Evolutionary conservation across 2,113 vertebrate genomes (phyloP).

Genomic region (Micromys minutus): DNA sequence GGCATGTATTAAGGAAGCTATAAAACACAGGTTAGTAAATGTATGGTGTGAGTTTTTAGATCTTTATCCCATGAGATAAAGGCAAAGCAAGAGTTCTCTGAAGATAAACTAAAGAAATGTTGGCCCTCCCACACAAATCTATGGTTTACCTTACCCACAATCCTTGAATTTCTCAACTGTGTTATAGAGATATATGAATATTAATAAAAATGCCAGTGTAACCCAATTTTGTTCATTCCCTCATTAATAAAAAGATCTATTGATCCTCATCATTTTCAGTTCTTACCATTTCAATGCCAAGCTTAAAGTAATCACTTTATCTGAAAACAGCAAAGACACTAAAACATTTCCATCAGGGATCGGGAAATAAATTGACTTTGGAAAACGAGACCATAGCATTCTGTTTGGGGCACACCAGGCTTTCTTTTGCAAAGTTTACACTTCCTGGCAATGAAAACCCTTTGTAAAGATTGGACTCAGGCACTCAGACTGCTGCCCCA

Average conservation of each 20-base stretch:
- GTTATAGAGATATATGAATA: background rate
- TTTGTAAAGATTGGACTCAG: background rate
- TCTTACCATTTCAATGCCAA: background rate
- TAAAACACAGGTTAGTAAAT: background rate
- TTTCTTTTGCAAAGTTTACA: background rate
- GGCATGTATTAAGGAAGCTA: background rate
- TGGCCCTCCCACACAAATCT: background rate
- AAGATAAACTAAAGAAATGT: background rate
- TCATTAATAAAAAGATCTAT: background rate
- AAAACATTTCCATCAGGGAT: background rate
- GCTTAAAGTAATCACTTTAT: conserved; percentile 34
- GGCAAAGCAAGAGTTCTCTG: background rate
- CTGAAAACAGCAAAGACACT: background rate
- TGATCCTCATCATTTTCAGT: background rate
- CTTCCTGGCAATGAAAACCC: conserved; percentile 1
- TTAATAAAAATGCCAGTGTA: background rate
- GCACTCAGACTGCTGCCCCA: background rate
- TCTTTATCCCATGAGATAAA: background rate
- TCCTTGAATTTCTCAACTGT: background rate
- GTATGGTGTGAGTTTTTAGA: background rate
- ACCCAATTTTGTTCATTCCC: background rate
- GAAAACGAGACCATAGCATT: background rate
- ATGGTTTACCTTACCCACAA: background rate
- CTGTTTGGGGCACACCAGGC: background rate
- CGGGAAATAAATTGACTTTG: background rate